Conservation (phyloP, 2,888 invertebrate species). For the Spatulosminthurus flaviceps region DNA sequence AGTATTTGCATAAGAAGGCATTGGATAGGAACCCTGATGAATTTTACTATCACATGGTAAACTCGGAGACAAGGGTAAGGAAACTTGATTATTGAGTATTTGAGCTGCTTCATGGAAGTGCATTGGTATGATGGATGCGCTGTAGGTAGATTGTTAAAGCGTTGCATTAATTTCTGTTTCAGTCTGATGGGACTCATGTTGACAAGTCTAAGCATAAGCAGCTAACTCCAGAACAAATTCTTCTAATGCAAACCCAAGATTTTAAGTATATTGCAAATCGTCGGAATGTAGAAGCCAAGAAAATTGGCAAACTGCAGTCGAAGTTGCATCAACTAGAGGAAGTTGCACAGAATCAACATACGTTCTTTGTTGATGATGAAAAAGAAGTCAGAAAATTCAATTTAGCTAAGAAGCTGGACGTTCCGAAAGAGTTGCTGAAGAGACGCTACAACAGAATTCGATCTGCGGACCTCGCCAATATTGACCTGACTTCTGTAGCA, state of each 20-base stretch:
- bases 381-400: constrained; percentile 74
- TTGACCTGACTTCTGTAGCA: constrained; percentile 65
- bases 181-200: constrained; percentile 69
- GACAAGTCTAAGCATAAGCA: constrained; percentile 75
- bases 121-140: too few species aligned
- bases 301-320: constrained; percentile 78
- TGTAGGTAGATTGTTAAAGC: constrained; percentile 26
- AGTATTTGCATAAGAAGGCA: constrained; percentile 82
- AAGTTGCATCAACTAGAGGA: constrained; percentile 84
- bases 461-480: constrained; percentile 67
- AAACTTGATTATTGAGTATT: not conserved
- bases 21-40: constrained; percentile 97
- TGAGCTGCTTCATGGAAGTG: not conserved
- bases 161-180: not conserved
- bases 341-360: constrained; percentile 77
- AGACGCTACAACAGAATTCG: constrained; percentile 77
- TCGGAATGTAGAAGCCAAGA: constrained; percentile 81
- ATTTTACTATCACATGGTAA: constrained; percentile 97
- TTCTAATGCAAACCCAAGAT: constrained; percentile 91
- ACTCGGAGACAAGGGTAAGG: constrained; percentile 74
- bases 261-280: constrained; percentile 88
- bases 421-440: constrained; percentile 77
- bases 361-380: constrained; percentile 78
- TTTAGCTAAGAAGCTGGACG: constrained; percentile 76
- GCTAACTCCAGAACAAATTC: constrained; percentile 83